Conservation (phyloP, 1,140 invertebrate species). For the Hydropsyche tenuis region DNA sequence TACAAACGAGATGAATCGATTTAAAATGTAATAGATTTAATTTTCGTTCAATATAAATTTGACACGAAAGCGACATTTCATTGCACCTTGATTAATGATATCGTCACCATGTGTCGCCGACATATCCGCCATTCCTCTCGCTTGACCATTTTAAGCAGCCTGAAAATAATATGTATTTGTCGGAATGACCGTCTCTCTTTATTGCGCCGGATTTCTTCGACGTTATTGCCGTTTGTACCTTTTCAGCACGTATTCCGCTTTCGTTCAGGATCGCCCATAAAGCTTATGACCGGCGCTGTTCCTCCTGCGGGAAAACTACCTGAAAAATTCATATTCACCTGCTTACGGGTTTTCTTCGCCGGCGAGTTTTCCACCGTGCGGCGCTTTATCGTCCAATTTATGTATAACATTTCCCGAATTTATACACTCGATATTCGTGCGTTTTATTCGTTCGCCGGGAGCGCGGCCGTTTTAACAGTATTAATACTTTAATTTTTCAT, state of each 20-base stretch:
- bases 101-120: neutral
- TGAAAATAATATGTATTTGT: slow-evolving; percentile 20
- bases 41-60: too few relatives aligned
- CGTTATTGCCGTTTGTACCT: slow-evolving; percentile 31
- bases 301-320: slow-evolving; percentile 27
- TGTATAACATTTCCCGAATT: slow-evolving; percentile 8
- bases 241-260: slow-evolving; percentile 32
- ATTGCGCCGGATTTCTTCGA: slow-evolving; percentile 26
- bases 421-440: neutral
- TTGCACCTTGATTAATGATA: too few relatives aligned
- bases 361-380: neutral
- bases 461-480: too few relatives aligned
- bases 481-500: too few relatives aligned
- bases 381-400: slow-evolving; percentile 34
- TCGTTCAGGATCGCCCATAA: slow-evolving; percentile 30
- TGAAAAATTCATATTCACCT: slow-evolving; percentile 43
- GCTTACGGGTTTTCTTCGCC: slow-evolving; percentile 21
- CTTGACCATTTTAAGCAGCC: too few relatives aligned
- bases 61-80: too few relatives aligned
- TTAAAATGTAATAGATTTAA: too few relatives aligned
- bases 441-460: neutral
- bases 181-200: slow-evolving; percentile 4
- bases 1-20: too few relatives aligned
- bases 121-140: neutral
- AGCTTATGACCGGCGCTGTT: slow-evolving; percentile 16